Base-by-base conservation (phyloP, 2,888 invertebrate genomes). In the Dynastes hyllus region DNA sequence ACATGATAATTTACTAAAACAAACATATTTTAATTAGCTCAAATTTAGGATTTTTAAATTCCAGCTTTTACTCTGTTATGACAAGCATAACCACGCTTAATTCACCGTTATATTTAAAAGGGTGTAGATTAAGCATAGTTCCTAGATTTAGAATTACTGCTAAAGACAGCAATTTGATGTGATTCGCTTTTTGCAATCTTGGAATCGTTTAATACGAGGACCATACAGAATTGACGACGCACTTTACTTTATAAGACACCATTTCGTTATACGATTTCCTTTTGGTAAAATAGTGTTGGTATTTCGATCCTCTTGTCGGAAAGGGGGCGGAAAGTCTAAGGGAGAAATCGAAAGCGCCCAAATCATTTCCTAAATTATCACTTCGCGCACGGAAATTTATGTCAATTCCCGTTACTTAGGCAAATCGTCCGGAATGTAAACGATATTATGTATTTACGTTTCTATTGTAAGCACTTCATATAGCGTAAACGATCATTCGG, bases 381-480 rank as follows among this genome's bases (percentile, higher is more conserved):
- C 22, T 29, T 51, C 69, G 13, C 69, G 13, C 11, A 27, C 50
- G n/a, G 40, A 32, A 69, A 69, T 69, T 51, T 51, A 29, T 53
- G 69, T 69, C 69, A 69, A 29, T 69, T 69, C 51, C 5, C 27
- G 50, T 53, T 69, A 51, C 51, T 51, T 51, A 29, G 45, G 22
- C n/a, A 66, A 66, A 69, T 53, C 69, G 69, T 66, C 22, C 37
- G 66, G 45, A 66, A 63, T 32, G 32, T 63, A 29, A 66, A 6
- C 66, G 66, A 66, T 66, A 45, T 63, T 63, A 63, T n/a, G 32
- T 32, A 29, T 22, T n/a, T 16, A 63, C 29, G 63, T 63, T 29
- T 22, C 69, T 16, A 69, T 51, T 69, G 13, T 69, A 11, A 69
- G 27, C 51, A 51, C 27, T 51, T 69, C 69, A 51, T 69, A 51